phyloP scores from a whole-genome alignment of 2,113 vertebrate genomes.

The Dolichotis patagonum region DNA sequence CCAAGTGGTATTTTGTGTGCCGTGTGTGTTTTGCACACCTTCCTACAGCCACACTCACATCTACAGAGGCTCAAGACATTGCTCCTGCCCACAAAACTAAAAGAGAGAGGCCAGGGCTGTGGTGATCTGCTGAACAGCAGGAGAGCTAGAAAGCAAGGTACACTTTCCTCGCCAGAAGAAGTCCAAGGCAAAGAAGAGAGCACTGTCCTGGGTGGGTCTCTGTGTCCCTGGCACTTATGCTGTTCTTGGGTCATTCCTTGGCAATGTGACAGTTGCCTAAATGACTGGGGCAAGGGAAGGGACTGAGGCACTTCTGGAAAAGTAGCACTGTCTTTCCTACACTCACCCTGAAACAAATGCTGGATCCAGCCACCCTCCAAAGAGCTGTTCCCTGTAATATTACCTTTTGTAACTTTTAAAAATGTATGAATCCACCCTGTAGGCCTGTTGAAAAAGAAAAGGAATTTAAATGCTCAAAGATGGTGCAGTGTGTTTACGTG shows the following conservation, averaged over 20 bases:
- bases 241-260: background rate
- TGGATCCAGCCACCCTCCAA: background rate
- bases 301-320: background rate
- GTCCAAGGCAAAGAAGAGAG: background rate
- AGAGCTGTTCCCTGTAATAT: background rate
- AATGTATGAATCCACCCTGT: background rate
- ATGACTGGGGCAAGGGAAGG: too few relatives aligned
- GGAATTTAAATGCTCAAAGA: conserved; percentile 50
- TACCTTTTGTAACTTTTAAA: background rate
- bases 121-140: conserved; percentile 28
- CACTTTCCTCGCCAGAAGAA: background rate
- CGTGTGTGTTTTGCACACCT: background rate
- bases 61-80: background rate
- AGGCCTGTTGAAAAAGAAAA: conserved; percentile 18
- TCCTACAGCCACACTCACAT: background rate
- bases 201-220: background rate
- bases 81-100: background rate
- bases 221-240: background rate
- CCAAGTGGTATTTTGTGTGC: background rate
- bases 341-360: background rate
- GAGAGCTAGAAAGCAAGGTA: background rate
- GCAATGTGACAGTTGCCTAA: background rate
- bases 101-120: background rate
- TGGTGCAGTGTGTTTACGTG: conserved; percentile 23
- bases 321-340: background rate